phyloP scores from a whole-genome alignment of 2,113 vertebrate genomes.

The Cricetomys ansorgei region DNA sequence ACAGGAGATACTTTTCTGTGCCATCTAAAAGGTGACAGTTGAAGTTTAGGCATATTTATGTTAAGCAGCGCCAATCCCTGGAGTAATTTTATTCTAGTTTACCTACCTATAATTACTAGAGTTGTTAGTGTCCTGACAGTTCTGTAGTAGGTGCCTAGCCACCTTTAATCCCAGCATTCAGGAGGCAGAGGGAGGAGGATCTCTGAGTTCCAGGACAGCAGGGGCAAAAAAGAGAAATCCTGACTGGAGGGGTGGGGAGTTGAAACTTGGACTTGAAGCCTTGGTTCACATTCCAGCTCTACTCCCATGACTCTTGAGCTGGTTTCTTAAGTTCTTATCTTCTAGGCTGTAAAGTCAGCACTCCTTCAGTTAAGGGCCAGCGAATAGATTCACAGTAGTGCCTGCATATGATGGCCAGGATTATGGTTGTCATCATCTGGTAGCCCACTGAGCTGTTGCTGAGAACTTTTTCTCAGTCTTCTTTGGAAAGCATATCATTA shows the following conservation, averaged over 20 bases:
- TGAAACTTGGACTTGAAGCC: not conserved
- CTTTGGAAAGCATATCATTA: constrained; percentile 47
- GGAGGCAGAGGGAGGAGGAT: not conserved
- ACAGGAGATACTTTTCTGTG: constrained; percentile 18
- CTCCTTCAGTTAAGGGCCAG: constrained; percentile 24
- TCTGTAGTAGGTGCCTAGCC: not conserved
- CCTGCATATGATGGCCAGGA: not conserved
- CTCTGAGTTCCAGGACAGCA: not conserved
- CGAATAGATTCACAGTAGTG: constrained; percentile 28
- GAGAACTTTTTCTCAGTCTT: not conserved
- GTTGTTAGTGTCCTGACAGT: constrained; percentile 16
- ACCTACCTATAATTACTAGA: constrained; percentile 2
- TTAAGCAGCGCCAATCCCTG: constrained; percentile 18
- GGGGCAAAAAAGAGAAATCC: not conserved
- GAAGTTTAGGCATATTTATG: constrained; percentile 46
- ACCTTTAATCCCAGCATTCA: not conserved
- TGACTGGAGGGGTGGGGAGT: not conserved
- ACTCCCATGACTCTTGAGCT: not conserved
- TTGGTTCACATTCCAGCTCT: constrained; percentile 64
- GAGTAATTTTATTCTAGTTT: constrained; percentile 14
- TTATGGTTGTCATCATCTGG: not conserved
- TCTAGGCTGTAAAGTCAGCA: not conserved
- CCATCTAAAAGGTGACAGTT: constrained; percentile 46
- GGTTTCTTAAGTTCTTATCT: constrained; percentile 36
- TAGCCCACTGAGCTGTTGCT: not conserved